These are phyloP conservation scores for Mamestra brassicae DNA, from an alignment of 2,888 invertebrate genomes.

Conservation along the genomic window DNA sequence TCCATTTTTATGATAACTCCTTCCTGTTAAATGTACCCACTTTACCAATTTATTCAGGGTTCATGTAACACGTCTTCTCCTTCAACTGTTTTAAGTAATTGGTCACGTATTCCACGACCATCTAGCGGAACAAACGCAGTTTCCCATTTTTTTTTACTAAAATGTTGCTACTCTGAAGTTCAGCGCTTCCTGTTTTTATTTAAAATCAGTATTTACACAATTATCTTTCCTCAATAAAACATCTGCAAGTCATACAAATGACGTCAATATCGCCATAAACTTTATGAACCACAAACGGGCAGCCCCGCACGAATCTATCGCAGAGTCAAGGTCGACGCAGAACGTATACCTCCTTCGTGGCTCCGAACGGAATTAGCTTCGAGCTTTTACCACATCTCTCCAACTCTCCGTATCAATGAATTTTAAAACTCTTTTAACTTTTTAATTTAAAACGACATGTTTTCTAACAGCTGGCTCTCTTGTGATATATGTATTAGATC, in stretches of 20 bases:
- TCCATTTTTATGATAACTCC: neutral
- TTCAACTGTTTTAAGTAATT: neutral
- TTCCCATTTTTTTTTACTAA: neutral
- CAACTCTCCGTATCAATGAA: constrained; percentile 56
- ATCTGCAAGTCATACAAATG: constrained; percentile 23
- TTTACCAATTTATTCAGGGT: too few species aligned
- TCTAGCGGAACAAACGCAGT: neutral
- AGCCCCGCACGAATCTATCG: constrained; percentile 49
- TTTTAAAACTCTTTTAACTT: constrained; percentile 33
- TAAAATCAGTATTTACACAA: constrained; percentile 21
- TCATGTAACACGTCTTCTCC: neutral
- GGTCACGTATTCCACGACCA: neutral
- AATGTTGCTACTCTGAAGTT: too few species aligned
- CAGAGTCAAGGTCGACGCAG: constrained; percentile 43
- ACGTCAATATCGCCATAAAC: constrained; percentile 49
- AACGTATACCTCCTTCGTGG: constrained; percentile 20
- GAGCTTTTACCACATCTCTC: constrained; percentile 28
- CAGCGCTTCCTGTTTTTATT: constrained; percentile 4
- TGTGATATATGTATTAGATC: constrained; percentile 23
- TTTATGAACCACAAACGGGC: constrained; percentile 22
- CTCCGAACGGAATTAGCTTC: constrained; percentile 36
- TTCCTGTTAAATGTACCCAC: neutral
- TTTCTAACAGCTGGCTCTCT: constrained; percentile 50
- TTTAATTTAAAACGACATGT: constrained; percentile 33
- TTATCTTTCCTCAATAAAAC: constrained; percentile 43